Base-by-base conservation (phyloP, 2,113 vertebrate genomes). In the Coptodon bakossiorum region DNA sequence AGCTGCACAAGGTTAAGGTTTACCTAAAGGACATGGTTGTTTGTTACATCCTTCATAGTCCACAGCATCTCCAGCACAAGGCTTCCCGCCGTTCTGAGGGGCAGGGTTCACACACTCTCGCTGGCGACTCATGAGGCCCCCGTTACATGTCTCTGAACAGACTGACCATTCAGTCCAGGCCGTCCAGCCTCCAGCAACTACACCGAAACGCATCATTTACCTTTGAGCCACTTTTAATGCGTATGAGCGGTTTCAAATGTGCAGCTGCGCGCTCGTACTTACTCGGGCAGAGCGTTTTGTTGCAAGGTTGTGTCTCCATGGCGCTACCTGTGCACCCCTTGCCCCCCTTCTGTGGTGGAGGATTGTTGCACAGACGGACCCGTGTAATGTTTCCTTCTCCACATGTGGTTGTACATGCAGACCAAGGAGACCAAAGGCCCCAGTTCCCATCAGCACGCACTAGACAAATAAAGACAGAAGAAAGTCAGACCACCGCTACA, bases 371-470 rank as follows among this genome's bases (percentile, higher is more conserved):
- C 90, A 99, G 98, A 2, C 98, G 98, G 19, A 99, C 97, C 13
- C 98, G 97, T 0, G 98, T 98, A 92, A 97, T 95, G 40, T 97
- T 95, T 52, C 99, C 98, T 1, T 94, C 85, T 5, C 98, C 99
- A 7, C 99, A 99, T 48, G 98, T 98, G 53, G 97, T 97, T 0
- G 99, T 98, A 86, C 99, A 99, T 0, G 98, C 95, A 3, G 99
- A 99, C 99, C 99, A 99, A 1, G 98, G 98, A 1, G 98, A 99
- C 98, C 98, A 99, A 82, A 98, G 97, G 83, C 98, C 98, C 98
- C 98, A 99, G 88, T 96, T 98, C 13, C 98, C 98, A 2, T 98
- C 94, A 38, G 97, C 96, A 79, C 96, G 98, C 56, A 94, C 98
- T 99, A 73, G n/a, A 94, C 40, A 80, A 31, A 82, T 52, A 14